These are phyloP conservation scores for Strix uralensis DNA, from an alignment of 2,113 vertebrate genomes.

Conservation along the genomic window DNA sequence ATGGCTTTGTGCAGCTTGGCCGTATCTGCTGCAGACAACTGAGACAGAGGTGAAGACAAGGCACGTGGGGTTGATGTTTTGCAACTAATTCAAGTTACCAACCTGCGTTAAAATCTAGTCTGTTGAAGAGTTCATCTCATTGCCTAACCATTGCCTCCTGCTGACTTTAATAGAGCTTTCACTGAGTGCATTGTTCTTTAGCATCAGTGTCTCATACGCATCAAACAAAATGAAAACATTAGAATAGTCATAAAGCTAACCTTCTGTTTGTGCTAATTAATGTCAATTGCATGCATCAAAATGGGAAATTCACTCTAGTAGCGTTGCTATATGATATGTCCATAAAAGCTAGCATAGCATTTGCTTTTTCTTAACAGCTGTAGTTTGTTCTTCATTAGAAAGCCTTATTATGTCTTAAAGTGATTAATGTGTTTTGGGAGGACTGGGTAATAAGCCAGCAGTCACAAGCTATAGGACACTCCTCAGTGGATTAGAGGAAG, in stretches of 20 bases:
- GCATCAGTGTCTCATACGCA: not conserved
- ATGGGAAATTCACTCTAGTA: not conserved
- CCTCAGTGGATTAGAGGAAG: not conserved
- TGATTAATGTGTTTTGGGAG: conserved; percentile 16
- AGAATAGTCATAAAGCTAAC: not conserved
- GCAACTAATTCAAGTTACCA: not conserved
- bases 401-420: not conserved
- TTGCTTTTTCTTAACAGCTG: conserved; percentile 13
- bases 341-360: not conserved
- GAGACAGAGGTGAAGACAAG: not conserved
- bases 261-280: not conserved
- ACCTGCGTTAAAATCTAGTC: not conserved
- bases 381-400: conserved; percentile 10
- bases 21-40: not conserved
- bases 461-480: not conserved
- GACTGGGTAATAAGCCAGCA: not conserved
- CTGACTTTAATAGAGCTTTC: not conserved
- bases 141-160: not conserved
- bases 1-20: not conserved
- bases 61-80: not conserved
- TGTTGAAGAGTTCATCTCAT: not conserved
- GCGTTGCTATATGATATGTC: not conserved
- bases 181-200: not conserved
- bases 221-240: not conserved
- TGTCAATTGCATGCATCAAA: not conserved